Evolutionary conservation across 1,140 invertebrate species (phyloP).

Genomic region (Campodea augens): DNA sequence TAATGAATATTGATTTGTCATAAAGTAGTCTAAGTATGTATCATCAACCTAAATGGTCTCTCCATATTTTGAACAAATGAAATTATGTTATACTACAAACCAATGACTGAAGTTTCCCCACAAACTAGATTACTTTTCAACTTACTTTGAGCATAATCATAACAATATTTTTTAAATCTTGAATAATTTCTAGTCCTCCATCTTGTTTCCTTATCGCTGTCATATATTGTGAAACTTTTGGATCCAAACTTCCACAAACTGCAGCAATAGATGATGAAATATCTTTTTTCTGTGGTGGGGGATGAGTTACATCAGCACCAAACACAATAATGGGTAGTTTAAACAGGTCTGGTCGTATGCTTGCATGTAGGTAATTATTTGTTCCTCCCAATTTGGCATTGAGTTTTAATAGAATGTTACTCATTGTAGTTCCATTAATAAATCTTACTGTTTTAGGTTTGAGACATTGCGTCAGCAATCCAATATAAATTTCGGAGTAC

Average conservation of each 20-base stretch:
- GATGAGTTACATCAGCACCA: slow-evolving; percentile 79
- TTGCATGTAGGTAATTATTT: slow-evolving; percentile 40
- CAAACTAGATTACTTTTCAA: too few relatives aligned
- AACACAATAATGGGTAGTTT: slow-evolving; percentile 39
- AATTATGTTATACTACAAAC: too few relatives aligned
- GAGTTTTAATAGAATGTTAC: slow-evolving; percentile 66
- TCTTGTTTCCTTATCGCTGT: slow-evolving; percentile 45
- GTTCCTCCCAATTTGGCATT: slow-evolving; percentile 66
- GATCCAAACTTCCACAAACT: slow-evolving; percentile 40
- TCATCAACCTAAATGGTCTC: too few relatives aligned
- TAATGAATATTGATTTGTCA: too few relatives aligned
- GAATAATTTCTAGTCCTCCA: slow-evolving; percentile 46
- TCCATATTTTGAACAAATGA: too few relatives aligned
- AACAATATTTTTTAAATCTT: slow-evolving; percentile 50
- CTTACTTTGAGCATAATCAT: slow-evolving; percentile 30
- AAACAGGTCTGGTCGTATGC: slow-evolving; percentile 17
- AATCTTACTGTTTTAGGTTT: slow-evolving; percentile 33
- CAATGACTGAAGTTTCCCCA: too few relatives aligned
- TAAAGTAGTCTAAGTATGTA: too few relatives aligned
- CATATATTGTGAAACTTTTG: slow-evolving; percentile 42
- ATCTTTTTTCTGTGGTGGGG: slow-evolving; percentile 41
- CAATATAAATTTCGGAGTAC: slow-evolving; percentile 51
- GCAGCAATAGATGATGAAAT: slow-evolving; percentile 63
- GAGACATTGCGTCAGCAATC: slow-evolving; percentile 65
- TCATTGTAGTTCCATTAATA: slow-evolving; percentile 27